These are phyloP conservation scores for Chydorus sphaericus DNA, from an alignment of 2,888 invertebrate species.

Conservation along the genomic window DNA sequence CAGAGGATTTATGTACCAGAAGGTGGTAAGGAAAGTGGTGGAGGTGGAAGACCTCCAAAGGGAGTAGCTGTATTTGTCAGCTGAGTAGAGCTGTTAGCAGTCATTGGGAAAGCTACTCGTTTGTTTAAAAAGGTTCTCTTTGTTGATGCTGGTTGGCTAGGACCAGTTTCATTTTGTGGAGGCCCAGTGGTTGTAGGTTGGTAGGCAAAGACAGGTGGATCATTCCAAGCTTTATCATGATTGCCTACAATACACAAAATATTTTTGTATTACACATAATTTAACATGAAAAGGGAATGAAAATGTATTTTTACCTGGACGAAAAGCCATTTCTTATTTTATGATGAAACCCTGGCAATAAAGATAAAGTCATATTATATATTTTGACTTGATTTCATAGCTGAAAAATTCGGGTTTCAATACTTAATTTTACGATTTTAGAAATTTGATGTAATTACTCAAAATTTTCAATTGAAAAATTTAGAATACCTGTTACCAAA, in stretches of 20 bases:
- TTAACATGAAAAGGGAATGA: no score
- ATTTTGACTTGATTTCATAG: no score
- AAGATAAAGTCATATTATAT: no score
- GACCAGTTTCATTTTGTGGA: conserved; percentile 27
- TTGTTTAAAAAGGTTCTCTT: conserved; percentile 33
- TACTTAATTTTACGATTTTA: no score
- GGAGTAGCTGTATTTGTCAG: not conserved
- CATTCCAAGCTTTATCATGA: conserved; percentile 37
- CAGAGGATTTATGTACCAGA: not conserved
- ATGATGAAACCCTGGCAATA: no score
- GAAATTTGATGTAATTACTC: no score
- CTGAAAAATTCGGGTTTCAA: no score
- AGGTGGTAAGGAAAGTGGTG: not conserved
- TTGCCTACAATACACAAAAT: conserved; percentile 5
- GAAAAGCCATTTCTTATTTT: not conserved
- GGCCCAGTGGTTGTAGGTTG: conserved; percentile 29
- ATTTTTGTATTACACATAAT: not conserved
- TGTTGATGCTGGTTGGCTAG: no score
- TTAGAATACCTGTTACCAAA: no score
- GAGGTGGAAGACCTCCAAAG: not conserved
- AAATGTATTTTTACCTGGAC: not conserved
- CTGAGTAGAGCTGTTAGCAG: not conserved
- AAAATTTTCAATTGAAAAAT: no score
- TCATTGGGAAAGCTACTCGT: conserved; percentile 35
- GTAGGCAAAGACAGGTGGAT: conserved; percentile 39